These are phyloP conservation scores for Notolepis coatsorum DNA, from an alignment of 2,797 vertebrate species.

Conservation along the genomic window DNA sequence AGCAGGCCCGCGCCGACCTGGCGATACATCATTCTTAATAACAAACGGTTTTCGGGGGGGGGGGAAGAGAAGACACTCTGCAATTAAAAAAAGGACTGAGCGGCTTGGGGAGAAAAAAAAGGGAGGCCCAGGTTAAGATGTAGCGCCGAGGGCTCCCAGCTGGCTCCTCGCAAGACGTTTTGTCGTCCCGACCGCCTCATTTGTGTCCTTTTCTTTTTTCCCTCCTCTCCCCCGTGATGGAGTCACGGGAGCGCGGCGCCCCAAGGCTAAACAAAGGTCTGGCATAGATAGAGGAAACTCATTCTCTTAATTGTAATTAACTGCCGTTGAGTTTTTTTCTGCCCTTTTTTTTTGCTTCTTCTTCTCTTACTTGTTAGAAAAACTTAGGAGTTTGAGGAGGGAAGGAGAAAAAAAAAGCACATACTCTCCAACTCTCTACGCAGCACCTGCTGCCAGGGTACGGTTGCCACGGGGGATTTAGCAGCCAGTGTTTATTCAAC, in stretches of 20 bases:
- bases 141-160: constrained; percentile 42
- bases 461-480: constrained; percentile 15
- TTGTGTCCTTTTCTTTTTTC: constrained; percentile 64
- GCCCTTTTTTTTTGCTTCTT: too few relatives aligned
- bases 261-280: constrained; percentile 43
- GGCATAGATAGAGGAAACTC: constrained; percentile 42
- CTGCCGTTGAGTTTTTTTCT: constrained; percentile 27
- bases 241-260: constrained; percentile 35
- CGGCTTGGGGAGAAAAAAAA: constrained; percentile 16
- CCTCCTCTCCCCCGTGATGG: constrained; percentile 53
- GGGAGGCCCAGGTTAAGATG: constrained; percentile 44
- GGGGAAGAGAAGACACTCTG: not conserved
- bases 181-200: constrained; percentile 58
- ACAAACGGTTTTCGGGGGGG: not conserved
- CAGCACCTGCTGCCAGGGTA: constrained; percentile 24
- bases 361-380: constrained; percentile 13
- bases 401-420: too few relatives aligned
- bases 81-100: constrained; percentile 41
- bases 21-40: constrained; percentile 25
- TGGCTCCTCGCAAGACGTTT: constrained; percentile 45
- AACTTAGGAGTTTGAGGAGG: constrained; percentile 10
- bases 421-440: constrained; percentile 14
- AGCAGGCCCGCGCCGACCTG: not conserved
- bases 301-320: constrained; percentile 69
- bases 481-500: not conserved